A percentile compares a stretch with the other conserved stretches of the same genome.
phyloP scores from a whole-genome alignment of 2,797 vertebrate species.

The Halcyon badia region DNA sequence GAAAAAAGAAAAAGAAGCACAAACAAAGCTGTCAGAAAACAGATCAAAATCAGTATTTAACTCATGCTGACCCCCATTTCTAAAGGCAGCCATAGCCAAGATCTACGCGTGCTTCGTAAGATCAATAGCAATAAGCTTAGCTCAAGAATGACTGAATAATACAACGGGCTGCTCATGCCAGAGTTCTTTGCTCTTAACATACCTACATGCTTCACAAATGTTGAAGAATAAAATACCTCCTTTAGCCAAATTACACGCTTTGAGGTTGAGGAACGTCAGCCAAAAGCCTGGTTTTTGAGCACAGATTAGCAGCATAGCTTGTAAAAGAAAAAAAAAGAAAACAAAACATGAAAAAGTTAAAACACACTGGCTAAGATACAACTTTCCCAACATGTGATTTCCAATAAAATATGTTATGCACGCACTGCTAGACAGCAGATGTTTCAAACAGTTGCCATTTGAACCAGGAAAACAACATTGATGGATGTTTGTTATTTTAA shows the following conservation, averaged over 20 bases:
- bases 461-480: constrained; percentile 24
- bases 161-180: not conserved
- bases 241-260: not conserved
- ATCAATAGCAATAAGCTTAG: not conserved
- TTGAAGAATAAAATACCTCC: not conserved
- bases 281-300: not conserved
- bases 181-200: not conserved
- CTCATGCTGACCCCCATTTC: not conserved
- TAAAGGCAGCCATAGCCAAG: not conserved
- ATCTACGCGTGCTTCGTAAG: not conserved
- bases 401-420: not conserved
- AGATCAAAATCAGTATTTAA: not conserved
- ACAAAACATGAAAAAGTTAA: not conserved
- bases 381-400: not conserved
- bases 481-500: constrained; percentile 30
- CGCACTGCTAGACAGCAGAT: not conserved
- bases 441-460: constrained; percentile 9
- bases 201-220: not conserved
- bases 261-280: not conserved
- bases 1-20: not conserved
- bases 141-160: not conserved
- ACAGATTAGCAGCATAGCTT: not conserved
- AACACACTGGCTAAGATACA: not conserved
- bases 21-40: not conserved
- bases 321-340: not conserved